phyloP scores from a whole-genome alignment of 1,140 invertebrate species.

The Lepidostoma basale region DNA sequence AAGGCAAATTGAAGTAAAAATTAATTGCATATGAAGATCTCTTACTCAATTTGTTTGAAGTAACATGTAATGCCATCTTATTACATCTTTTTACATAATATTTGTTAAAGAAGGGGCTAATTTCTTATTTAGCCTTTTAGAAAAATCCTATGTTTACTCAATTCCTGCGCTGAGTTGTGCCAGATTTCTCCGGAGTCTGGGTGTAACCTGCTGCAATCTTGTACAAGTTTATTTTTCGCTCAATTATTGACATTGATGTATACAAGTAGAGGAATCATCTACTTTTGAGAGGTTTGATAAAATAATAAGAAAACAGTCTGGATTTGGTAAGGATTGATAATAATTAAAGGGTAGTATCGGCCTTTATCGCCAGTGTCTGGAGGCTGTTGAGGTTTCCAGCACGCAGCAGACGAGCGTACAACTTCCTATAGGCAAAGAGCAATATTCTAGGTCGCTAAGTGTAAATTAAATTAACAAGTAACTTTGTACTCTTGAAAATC shows the following conservation, averaged over 20 bases:
- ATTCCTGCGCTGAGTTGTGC: slow-evolving; percentile 7
- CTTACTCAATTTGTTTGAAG: background rate
- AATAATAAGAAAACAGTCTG: slow-evolving; percentile 9
- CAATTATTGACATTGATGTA: slow-evolving; percentile 11
- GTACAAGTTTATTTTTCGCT: slow-evolving; percentile 10
- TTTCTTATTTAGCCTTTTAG: no score
- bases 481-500: slow-evolving; percentile 15
- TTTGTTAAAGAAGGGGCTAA: background rate
- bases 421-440: background rate
- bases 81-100: background rate
- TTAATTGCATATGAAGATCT: background rate
- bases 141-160: slow-evolving; percentile 4
- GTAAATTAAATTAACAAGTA: background rate
- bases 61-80: no score
- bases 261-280: background rate
- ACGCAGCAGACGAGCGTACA: no score
- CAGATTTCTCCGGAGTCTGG: background rate
- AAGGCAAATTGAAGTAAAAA: background rate
- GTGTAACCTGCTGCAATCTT: background rate
- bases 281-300: background rate
- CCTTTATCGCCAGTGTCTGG: no score
- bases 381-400: no score
- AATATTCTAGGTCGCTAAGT: slow-evolving; percentile 1
- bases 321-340: no score
- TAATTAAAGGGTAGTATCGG: no score